Evolutionary conservation across 2,888 invertebrate species (phyloP), one percentile per base, ranked within the genome.

Genomic region (Hydraecia micacea): DNA sequence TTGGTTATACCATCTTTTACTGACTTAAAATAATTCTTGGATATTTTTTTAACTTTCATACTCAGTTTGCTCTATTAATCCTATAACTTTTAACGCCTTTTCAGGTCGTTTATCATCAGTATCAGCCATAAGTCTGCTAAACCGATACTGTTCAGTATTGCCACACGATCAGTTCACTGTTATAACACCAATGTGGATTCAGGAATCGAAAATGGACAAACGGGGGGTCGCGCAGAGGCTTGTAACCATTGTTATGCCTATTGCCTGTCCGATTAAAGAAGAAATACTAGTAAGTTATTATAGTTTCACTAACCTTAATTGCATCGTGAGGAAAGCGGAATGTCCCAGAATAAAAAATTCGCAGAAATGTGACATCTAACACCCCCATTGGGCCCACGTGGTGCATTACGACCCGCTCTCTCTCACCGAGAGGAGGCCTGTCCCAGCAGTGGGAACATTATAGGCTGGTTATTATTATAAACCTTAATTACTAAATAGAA

Each of bases 91-190:
- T 42, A 9, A 25, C 32, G 25, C 1, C 1, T 72, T 88, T 86
- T 15, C 91, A 96, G 96, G 90, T 81, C 97, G 82, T 85, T 94
- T 93, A 92, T 98, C 87, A 95, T 97, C 90, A 92, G 97, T 93
- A 83, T 97, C 97, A 2, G 97, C 98, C 0, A 97, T 98, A 87
- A 94, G 97, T 65, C 91, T 99, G 9, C 92, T 99, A 25, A 98
- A 98, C 94, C 97, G 98, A 83, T 99, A 99, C 93, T 99, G 99
- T 93, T 95, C 97, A 25, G 96, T 97, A 66, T 95, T 99, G 70
- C 98, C 98, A 0, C 97, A 98, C 86, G 99, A 99, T 94, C 97
- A 97, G 63, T 99, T 98, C 93, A 98, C 98, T 0, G 93, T 96
- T 0, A 93, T 96, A 72, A 93, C 87, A 9, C 96, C 93, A 62